Evolutionary conservation across 2,888 invertebrate genomes (phyloP).

Genomic region (Aricia artaxerxes): DNA sequence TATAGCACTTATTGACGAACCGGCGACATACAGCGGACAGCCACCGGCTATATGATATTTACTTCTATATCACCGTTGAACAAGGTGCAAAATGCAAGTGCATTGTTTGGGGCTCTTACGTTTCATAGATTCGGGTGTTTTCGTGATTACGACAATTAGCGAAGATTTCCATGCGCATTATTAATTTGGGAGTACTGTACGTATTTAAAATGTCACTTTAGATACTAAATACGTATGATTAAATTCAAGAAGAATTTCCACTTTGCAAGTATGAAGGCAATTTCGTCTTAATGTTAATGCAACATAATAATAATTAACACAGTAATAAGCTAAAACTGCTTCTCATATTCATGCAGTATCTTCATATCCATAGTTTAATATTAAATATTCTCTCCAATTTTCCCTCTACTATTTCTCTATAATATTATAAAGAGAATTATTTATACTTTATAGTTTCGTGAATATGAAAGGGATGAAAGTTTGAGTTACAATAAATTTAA

Average conservation of each 20-base stretch:
- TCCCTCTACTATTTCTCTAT: neutral
- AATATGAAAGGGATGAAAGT: neutral
- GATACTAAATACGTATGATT: neutral
- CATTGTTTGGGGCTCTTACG: too few species aligned
- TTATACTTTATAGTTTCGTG: neutral
- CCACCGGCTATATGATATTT: too few species aligned
- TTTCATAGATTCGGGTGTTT: too few species aligned
- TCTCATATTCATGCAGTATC: neutral
- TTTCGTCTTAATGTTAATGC: slow-evolving; percentile 7
- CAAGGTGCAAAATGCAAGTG: too few species aligned
- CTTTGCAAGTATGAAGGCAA: neutral
- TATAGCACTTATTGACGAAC: too few species aligned
- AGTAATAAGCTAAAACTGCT: slow-evolving; percentile 4
- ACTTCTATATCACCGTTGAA: too few species aligned
- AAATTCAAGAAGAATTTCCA: neutral
- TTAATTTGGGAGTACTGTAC: neutral
- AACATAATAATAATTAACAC: slow-evolving; percentile 3
- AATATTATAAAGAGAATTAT: neutral
- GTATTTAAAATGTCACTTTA: neutral
- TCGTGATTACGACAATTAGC: too few species aligned
- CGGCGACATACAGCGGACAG: too few species aligned
- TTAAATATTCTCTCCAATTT: neutral
- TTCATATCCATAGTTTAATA: neutral
- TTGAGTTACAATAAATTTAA: neutral
- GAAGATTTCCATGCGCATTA: too few species aligned